phyloP scores from a whole-genome alignment of 2,888 invertebrate genomes.

The Drosophila mimica region DNA sequence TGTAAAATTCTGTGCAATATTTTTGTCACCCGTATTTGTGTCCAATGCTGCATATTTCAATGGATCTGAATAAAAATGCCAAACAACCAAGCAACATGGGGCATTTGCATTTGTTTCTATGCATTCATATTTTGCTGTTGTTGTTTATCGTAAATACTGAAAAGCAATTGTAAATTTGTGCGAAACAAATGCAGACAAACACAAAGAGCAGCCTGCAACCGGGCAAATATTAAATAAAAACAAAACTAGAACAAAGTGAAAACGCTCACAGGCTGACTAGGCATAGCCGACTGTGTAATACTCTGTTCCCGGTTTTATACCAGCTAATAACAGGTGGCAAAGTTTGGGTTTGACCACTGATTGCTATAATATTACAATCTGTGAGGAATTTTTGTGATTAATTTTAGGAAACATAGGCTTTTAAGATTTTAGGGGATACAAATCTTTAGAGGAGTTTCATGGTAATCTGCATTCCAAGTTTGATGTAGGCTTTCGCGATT shows the following conservation, averaged over 20 bases:
- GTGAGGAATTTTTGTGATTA: neutral
- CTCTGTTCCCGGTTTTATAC: neutral
- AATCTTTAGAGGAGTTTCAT: neutral
- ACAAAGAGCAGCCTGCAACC: constrained; percentile 41
- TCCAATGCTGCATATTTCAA: constrained; percentile 30
- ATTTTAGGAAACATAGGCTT: neutral
- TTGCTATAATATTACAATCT: neutral
- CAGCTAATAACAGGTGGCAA: neutral
- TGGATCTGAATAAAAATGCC: constrained; percentile 43
- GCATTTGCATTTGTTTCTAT: constrained; percentile 52
- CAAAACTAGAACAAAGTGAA: neutral
- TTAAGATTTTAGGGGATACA: neutral
- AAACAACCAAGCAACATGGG: constrained; percentile 29
- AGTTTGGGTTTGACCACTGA: neutral
- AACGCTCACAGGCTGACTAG: neutral
- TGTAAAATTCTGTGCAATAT: constrained; percentile 63
- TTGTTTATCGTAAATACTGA: constrained; percentile 49
- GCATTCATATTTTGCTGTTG: constrained; percentile 38
- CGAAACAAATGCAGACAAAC: constrained; percentile 19
- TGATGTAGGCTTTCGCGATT: neutral
- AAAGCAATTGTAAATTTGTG: constrained; percentile 53
- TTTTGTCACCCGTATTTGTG: constrained; percentile 59
- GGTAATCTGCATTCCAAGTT: neutral
- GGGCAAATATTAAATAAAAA: constrained; percentile 21
- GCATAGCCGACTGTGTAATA: neutral